Percentiles rank a stretch among this genome's conserved stretches.
Evolutionary conservation across 1,140 invertebrate genomes (phyloP).

Genomic region (Brevipalpus yothersi): DNA sequence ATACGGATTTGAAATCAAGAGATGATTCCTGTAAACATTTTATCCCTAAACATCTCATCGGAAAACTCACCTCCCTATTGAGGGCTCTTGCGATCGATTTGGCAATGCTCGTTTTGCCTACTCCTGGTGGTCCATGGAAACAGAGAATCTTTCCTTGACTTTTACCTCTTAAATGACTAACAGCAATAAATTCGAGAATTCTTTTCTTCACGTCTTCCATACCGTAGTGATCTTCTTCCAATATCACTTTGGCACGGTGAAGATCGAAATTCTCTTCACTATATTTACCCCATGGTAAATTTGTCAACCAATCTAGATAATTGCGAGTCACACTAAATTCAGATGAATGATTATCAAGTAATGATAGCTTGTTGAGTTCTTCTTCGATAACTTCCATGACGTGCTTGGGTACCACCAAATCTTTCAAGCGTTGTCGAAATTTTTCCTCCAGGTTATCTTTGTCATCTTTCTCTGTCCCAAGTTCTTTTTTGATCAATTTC

Average conservation of each 20-base stretch:
- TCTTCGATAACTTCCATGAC: slow-evolving; percentile 91
- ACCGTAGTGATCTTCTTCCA: slow-evolving; percentile 96
- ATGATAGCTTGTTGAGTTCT: slow-evolving; percentile 78
- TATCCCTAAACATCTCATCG: too few species aligned
- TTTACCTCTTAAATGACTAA: slow-evolving; percentile 76
- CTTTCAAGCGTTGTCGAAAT: slow-evolving; percentile 63
- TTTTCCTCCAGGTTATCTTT: slow-evolving; percentile 97
- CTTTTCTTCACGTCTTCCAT: slow-evolving; percentile 99
- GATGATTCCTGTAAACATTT: too few species aligned
- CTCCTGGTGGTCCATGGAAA: slow-evolving; percentile 93
- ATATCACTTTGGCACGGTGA: slow-evolving; percentile 50
- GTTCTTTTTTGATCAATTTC: slow-evolving; percentile 95
- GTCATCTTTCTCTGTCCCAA: slow-evolving; percentile 96
- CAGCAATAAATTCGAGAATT: slow-evolving; percentile 94
- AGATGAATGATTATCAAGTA: slow-evolving; percentile 93
- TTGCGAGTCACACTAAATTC: slow-evolving; percentile 97
- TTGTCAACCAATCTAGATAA: slow-evolving; percentile 96
- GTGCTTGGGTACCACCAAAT: slow-evolving; percentile 60
- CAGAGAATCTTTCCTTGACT: slow-evolving; percentile 98
- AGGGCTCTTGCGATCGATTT: slow-evolving; percentile 82
- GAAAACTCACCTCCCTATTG: slow-evolving; percentile 34
- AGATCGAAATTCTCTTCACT: slow-evolving; percentile 79
- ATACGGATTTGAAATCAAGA: too few species aligned
- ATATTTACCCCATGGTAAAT: slow-evolving; percentile 83
- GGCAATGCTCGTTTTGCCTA: slow-evolving; percentile 92